Base-by-base conservation (phyloP, 2,888 invertebrate species). In the Callosobruchus maculatus region DNA sequence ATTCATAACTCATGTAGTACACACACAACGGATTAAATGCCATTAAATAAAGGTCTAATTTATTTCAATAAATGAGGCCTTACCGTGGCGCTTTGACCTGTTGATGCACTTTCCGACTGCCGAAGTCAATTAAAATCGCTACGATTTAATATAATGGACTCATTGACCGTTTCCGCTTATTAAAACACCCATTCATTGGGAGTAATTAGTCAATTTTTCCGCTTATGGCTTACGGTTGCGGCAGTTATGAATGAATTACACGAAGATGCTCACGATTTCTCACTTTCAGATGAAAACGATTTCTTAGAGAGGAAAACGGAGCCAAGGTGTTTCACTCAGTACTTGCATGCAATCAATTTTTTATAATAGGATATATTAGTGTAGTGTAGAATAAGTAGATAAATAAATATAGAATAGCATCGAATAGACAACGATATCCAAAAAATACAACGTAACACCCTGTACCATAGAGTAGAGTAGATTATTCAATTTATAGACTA, bases 91-190 rank as follows among this genome's bases (percentile, higher is more conserved):
- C 49, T 49, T 49, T 49, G 49, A 49, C 49, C 49, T 49, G 49
- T 18, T 49, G 1, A 18, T 49, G 49, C 49, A 49, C 49, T 49
- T 49, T 7, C 49, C 18, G 49, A 18, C 49, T 18, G 49, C 5
- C 49, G 49, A 49, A 49, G 49, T 49, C 70, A 70, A 67, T 73
- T 73, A 70, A 67, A 73, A 71, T 73, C 31, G 21, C 26, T 71
- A 68, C 70, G 68, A 70, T 70, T 73, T 68, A 18, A 30, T 21
- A 70, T 68, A 70, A 70, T 20, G 22, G 26, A 21, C 26, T 30
- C 26, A 68, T 68, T 73, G 67, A 73, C 68, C 67, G 68, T 73
- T 73, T 73, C 73, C 73, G 73, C 73, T 30, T 13, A 68, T 70
- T 73, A 30, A 73, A 49, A 49, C 49, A 49, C 49, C 49, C 49